Evolutionary conservation across 2,113 vertebrate genomes (phyloP), one percentile per base, ranked within the genome.

Genomic region (Coryphaenoides rupestris): DNA sequence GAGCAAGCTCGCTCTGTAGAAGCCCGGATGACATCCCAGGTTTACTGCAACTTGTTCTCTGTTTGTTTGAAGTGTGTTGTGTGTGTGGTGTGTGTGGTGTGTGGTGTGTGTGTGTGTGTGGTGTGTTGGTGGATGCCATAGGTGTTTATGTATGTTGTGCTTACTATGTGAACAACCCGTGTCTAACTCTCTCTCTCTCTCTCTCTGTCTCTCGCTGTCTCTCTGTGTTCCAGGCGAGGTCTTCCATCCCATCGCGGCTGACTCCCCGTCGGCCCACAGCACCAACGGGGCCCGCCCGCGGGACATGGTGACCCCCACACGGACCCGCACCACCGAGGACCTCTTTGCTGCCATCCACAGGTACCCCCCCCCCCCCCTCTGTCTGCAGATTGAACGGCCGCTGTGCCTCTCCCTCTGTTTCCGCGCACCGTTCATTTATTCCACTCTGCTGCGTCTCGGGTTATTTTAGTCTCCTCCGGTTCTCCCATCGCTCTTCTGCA

Each of bases 271-370:
- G 3, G 82, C 88, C 58, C 81, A 77, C 5, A 77, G 76, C 54
- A 71, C 77, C 63, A 89, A 83, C 83, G 88, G 87, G 33, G 81
- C 89, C 2, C 77, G 76, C 10, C 52, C 52, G 1, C 84, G 90
- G 1, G 90, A 88, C 64, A 88, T 90, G 91, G 90, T 93, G 80
- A 90, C 94, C 65, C 96, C 95, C 61, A 90, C 90, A 0, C 89
- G 93, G 77, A 90, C 95, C 55, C 91, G 95, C 69, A 99, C 97
- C 69, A 98, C 95, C 0, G 96, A 99, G 81, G 97, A 99, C 89
- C 95, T 99, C 55, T 99, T 99, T 58, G 96, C 97, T 52, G 95
- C 88, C 65, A 99, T 99, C 84, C 97, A 99, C 93, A 98, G 96
- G 97, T 98, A 95, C 47, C 47, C 22, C 5, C 47, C 60, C 28